Conservation (phyloP, 2,797 vertebrate genomes). For the Tragopan temminckii region DNA sequence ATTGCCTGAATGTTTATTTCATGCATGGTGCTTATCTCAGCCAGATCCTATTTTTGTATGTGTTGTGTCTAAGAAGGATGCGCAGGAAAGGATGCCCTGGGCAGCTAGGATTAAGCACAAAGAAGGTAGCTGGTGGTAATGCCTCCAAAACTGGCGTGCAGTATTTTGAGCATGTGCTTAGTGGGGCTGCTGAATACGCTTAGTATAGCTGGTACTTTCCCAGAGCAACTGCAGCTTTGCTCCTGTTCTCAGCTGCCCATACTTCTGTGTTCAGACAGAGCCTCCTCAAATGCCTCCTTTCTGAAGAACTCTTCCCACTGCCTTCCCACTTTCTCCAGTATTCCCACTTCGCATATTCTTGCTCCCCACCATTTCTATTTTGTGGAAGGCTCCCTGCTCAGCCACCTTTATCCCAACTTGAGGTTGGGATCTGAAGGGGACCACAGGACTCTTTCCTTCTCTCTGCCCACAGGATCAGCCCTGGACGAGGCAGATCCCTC, state of each 20-base stretch:
- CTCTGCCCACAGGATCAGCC: rapidly evolving
- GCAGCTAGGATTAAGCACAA: not conserved
- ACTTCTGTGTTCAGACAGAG: not conserved
- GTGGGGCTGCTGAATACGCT: rapidly evolving
- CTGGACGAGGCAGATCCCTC: not conserved
- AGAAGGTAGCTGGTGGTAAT: not conserved
- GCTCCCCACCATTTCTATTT: conserved; percentile 29
- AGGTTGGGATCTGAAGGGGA: not conserved
- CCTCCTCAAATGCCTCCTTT: conserved; percentile 23
- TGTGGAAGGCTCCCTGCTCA: not conserved
- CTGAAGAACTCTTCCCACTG: conserved; percentile 16
- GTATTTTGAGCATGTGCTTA: not conserved
- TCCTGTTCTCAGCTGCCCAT: not conserved
- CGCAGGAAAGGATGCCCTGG: not conserved
- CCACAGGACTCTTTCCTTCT: not conserved
- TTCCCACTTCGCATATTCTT: not conserved
- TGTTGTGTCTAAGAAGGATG: conserved; percentile 3
- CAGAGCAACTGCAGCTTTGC: not conserved
- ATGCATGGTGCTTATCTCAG: not conserved
- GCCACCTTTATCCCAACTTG: not conserved
- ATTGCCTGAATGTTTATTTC: not conserved
- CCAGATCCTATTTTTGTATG: not conserved
- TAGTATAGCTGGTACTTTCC: not conserved
- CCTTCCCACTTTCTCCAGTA: not conserved
- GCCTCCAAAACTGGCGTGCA: not conserved